A percentile compares a stretch with the other conserved stretches of the same genome.
phyloP scores from a whole-genome alignment of 2,113 vertebrate species.

The Gymnogyps californianus region DNA sequence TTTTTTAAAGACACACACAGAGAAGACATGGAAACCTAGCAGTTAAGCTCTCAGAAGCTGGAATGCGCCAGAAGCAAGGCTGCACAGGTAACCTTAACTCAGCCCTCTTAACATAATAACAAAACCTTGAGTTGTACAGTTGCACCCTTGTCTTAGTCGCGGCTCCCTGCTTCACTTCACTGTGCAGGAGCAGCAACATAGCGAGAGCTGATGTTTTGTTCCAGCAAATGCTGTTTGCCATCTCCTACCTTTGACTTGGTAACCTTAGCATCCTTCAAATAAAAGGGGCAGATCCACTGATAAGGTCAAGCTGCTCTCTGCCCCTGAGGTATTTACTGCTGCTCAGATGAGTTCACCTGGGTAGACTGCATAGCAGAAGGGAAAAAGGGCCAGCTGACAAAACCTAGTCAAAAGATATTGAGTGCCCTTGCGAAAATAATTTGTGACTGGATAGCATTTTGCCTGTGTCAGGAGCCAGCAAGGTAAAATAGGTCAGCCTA shows the following conservation, averaged over 20 bases:
- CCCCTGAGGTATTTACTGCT: background rate
- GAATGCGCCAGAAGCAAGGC: background rate
- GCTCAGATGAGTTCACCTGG: background rate
- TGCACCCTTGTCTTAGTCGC: background rate
- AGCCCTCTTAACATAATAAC: background rate
- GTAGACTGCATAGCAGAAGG: background rate
- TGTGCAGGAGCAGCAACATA: fast-evolving
- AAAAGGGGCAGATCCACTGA: background rate
- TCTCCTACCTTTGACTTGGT: background rate
- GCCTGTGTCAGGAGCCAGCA: background rate
- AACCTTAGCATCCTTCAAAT: background rate
- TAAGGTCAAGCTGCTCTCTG: conserved; percentile 5
- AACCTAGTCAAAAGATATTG: background rate
- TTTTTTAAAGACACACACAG: background rate
- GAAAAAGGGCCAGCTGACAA: background rate
- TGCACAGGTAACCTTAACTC: background rate
- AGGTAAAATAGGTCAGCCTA: background rate
- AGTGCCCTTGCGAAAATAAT: background rate
- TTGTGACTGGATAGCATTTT: background rate
- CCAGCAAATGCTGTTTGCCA: background rate
- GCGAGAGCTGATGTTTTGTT: background rate
- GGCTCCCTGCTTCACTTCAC: background rate
- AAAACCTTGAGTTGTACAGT: background rate
- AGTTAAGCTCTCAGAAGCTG: background rate
- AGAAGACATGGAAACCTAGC: background rate